Evolutionary conservation across 1,140 invertebrate species (phyloP).

Genomic region (Drosophila takahashii): DNA sequence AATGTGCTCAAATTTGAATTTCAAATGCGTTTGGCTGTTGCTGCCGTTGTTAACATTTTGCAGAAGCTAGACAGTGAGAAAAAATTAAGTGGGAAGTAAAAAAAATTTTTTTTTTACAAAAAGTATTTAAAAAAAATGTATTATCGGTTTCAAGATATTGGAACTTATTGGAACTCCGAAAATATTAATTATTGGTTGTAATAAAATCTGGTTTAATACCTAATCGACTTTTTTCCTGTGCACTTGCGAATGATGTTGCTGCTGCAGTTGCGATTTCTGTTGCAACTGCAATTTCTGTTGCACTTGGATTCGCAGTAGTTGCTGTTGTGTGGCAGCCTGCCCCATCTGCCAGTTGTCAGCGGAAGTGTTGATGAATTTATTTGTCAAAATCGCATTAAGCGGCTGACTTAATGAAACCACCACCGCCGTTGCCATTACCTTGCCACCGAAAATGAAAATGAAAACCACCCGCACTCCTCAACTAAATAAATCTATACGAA

Average conservation of each 20-base stretch:
- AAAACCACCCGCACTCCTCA: conserved; percentile 24
- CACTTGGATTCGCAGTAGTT: conserved; percentile 26
- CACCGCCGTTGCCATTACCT: too few species aligned
- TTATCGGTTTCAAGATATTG: too few species aligned
- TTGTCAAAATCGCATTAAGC: conserved; percentile 78
- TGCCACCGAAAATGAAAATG: too few species aligned
- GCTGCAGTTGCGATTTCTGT: conserved; percentile 11
- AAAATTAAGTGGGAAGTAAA: neutral
- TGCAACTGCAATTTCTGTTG: conserved; percentile 29
- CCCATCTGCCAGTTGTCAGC: conserved; percentile 69
- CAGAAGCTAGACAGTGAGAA: conserved; percentile 11
- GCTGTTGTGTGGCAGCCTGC: conserved; percentile 44
- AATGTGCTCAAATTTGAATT: conserved; percentile 72
- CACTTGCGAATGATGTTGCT: conserved; percentile 2
- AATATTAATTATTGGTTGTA: too few species aligned
- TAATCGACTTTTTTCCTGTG: conserved; percentile 5
- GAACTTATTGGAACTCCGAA: too few species aligned
- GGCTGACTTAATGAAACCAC: conserved; percentile 49
- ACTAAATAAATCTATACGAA: neutral
- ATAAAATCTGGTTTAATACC: too few species aligned
- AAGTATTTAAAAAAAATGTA: too few species aligned
- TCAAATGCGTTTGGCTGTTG: conserved; percentile 64
- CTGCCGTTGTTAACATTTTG: conserved; percentile 44
- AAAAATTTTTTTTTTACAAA: too few species aligned
- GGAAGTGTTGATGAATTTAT: conserved; percentile 82